Evolutionary conservation across 2,797 vertebrate species (phyloP).

Genomic region (Psittacula derbiana): DNA sequence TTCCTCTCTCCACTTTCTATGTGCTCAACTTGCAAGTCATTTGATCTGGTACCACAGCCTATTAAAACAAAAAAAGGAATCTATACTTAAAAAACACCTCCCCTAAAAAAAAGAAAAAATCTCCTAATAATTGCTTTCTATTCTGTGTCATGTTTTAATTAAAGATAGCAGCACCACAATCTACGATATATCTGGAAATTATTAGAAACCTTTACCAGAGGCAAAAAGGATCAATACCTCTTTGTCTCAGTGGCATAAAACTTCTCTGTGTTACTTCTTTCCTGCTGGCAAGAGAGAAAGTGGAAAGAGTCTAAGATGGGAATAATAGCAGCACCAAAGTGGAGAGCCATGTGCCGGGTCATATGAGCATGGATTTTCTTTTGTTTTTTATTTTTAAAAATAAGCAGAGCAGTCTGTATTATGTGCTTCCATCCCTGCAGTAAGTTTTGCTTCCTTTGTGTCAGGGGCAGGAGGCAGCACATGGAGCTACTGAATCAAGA

Average conservation of each 20-base stretch:
- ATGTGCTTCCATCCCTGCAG: background rate
- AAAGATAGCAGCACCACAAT: slow-evolving; percentile 74
- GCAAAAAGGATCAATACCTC: slow-evolving; percentile 76
- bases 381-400: background rate
- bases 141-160: slow-evolving; percentile 78
- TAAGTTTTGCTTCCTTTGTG: background rate
- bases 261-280: slow-evolving; percentile 68
- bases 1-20: background rate
- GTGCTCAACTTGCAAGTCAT: background rate
- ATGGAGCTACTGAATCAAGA: background rate
- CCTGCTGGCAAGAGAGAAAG: slow-evolving; percentile 55
- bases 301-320: slow-evolving; percentile 13
- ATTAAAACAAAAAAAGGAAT: slow-evolving; percentile 33
- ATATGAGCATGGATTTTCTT: background rate
- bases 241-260: slow-evolving; percentile 77
- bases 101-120: background rate
- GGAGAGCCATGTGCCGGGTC: background rate
- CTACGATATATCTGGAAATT: slow-evolving; percentile 76
- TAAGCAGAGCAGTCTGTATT: background rate
- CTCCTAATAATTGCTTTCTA: slow-evolving; percentile 69
- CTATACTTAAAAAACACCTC: background rate
- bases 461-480: background rate
- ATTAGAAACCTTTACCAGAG: slow-evolving; percentile 77
- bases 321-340: background rate
- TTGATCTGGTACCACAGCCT: background rate